Evolutionary conservation across 1,140 invertebrate genomes (phyloP).

Genomic region (Diachasmimorpha longicaudata): DNA sequence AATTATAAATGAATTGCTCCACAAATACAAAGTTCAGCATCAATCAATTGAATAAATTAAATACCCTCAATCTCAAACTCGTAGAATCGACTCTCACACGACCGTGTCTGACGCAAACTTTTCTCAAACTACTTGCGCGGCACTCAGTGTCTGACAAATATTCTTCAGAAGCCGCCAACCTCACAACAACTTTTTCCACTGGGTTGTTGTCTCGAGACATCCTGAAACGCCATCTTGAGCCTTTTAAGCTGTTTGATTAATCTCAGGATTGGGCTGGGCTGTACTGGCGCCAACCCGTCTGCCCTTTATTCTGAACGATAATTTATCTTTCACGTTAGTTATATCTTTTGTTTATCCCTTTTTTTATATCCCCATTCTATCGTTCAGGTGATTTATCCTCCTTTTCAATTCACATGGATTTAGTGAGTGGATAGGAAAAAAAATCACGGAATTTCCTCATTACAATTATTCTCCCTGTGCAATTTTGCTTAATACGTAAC

Average conservation of each 20-base stretch:
- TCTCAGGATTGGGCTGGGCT: not conserved
- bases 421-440: not conserved
- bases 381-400: not conserved
- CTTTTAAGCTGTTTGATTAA: slow-evolving; percentile 11
- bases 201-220: not conserved
- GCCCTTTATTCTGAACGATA: not conserved
- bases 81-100: not conserved
- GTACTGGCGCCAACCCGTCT: not conserved
- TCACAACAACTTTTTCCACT: not conserved
- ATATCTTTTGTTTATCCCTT: not conserved
- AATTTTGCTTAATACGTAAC: not conserved
- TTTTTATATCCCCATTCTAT: not conserved
- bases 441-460: not conserved
- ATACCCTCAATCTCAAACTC: not conserved
- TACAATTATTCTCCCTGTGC: not conserved
- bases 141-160: not conserved
- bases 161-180: not conserved
- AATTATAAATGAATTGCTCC: too few relatives aligned
- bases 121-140: not conserved
- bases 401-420: not conserved
- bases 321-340: not conserved
- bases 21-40: not conserved
- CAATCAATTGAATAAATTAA: not conserved
- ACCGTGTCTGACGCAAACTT: not conserved
- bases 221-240: not conserved